Evolutionary conservation across 2,888 invertebrate species (phyloP).

Genomic region (Graphium colonna): DNA sequence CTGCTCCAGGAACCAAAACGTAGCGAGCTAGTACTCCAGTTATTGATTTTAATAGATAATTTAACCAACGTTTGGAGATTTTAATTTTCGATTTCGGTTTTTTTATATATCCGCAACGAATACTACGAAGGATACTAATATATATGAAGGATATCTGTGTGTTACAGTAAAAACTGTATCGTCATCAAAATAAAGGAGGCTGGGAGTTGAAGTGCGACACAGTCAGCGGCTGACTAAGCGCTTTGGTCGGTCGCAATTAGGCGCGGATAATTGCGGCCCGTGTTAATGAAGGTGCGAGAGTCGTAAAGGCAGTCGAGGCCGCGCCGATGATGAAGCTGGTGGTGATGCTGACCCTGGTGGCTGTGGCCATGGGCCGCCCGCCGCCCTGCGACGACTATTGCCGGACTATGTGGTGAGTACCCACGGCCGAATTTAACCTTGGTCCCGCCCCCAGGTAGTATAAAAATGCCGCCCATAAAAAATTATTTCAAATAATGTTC

Average conservation of each 20-base stretch:
- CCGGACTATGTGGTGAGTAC: not conserved
- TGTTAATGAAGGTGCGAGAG: not conserved
- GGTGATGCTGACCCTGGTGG: not conserved
- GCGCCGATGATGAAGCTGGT: slow-evolving; percentile 1
- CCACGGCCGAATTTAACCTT: too few relatives aligned
- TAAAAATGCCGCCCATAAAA: too few relatives aligned
- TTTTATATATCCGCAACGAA: too few relatives aligned
- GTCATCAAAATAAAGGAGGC: too few relatives aligned
- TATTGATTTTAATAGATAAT: too few relatives aligned
- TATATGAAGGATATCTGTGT: not conserved
- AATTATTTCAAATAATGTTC: too few relatives aligned
- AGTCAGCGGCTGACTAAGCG: not conserved
- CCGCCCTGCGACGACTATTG: not conserved
- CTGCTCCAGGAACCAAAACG: too few relatives aligned
- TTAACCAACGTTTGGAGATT: too few relatives aligned
- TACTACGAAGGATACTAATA: too few relatives aligned
- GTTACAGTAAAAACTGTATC: not conserved
- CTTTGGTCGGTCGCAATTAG: not conserved
- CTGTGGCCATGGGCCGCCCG: not conserved
- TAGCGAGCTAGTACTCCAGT: too few relatives aligned
- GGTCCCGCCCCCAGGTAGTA: too few relatives aligned
- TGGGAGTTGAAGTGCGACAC: not conserved
- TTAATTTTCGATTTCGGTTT: too few relatives aligned
- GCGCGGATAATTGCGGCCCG: not conserved
- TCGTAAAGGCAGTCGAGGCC: not conserved